Evolutionary conservation across 2,888 invertebrate genomes (phyloP).

Genomic region (Pterostichus madidus): DNA sequence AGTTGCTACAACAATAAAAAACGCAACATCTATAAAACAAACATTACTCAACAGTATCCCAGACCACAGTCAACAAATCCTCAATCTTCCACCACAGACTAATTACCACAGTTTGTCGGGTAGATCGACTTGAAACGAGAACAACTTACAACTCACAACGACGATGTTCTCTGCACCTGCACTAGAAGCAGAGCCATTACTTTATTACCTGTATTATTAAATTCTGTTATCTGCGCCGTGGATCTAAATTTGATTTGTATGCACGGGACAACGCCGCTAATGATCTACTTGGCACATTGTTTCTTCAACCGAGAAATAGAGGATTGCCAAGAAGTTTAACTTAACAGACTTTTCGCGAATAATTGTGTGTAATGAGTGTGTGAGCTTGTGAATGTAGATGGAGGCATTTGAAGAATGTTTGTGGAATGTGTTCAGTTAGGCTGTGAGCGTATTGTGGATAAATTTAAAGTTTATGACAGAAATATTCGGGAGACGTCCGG

Average conservation of each 20-base stretch:
- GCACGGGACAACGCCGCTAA: conserved; percentile 46
- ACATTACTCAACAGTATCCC: not conserved
- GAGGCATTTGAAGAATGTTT: not conserved
- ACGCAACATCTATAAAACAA: not conserved
- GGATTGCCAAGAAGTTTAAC: not conserved
- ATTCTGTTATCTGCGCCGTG: conserved; percentile 67
- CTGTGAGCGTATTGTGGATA: too few species aligned
- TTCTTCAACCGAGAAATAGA: conserved; percentile 2
- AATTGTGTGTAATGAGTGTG: not conserved
- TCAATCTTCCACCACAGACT: not conserved
- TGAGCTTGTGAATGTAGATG: too few species aligned
- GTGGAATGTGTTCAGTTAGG: not conserved
- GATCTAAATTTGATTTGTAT: conserved; percentile 69
- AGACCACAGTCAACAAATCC: conserved; percentile 10
- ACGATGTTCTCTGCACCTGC: conserved; percentile 9
- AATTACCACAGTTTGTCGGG: conserved; percentile 40
- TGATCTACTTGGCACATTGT: conserved; percentile 55
- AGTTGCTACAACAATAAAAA: not conserved
- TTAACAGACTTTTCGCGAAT: conserved; percentile 2
- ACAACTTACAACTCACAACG: not conserved
- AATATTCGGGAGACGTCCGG: too few species aligned
- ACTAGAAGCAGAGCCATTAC: conserved; percentile 64
- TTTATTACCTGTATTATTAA: conserved; percentile 69
- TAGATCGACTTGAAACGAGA: conserved; percentile 1
- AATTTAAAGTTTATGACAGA: too few species aligned